These are phyloP conservation scores for Cyprinodon variegatus DNA, from an alignment of 2,113 vertebrate genomes.

Conservation along the genomic window DNA sequence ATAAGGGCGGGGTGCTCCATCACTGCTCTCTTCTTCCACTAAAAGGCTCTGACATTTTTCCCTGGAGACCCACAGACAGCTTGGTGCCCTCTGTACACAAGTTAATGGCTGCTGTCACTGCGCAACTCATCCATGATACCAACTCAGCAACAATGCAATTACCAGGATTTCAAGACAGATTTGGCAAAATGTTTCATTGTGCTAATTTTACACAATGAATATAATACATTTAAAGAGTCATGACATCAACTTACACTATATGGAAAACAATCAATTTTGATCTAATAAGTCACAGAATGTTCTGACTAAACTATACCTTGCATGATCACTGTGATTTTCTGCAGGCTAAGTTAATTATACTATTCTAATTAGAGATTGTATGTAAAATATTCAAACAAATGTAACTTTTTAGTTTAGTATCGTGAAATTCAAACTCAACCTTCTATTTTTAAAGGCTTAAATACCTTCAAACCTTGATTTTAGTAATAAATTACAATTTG, in stretches of 20 bases:
- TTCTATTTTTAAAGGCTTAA: not conserved
- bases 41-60: conserved; percentile 76
- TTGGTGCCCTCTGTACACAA: conserved; percentile 70
- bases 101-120: conserved; percentile 75
- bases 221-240: not conserved
- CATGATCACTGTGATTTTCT: not conserved
- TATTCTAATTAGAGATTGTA: not conserved
- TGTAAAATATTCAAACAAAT: not conserved
- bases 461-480: not conserved
- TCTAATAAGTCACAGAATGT: not conserved
- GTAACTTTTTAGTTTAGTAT: not conserved
- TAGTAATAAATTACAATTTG: not conserved
- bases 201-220: conserved; percentile 17
- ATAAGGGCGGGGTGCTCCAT: conserved; percentile 67
- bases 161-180: conserved; percentile 55
- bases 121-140: conserved; percentile 69
- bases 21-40: conserved; percentile 71
- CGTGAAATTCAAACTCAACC: not conserved
- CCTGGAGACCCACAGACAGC: conserved; percentile 65
- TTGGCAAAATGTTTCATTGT: conserved; percentile 42
- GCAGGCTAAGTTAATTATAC: not conserved
- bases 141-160: conserved; percentile 66
- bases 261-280: not conserved
- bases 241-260: not conserved
- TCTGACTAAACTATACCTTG: not conserved